Base-by-base conservation (phyloP, 2,888 invertebrate species). In the Tuta absoluta region DNA sequence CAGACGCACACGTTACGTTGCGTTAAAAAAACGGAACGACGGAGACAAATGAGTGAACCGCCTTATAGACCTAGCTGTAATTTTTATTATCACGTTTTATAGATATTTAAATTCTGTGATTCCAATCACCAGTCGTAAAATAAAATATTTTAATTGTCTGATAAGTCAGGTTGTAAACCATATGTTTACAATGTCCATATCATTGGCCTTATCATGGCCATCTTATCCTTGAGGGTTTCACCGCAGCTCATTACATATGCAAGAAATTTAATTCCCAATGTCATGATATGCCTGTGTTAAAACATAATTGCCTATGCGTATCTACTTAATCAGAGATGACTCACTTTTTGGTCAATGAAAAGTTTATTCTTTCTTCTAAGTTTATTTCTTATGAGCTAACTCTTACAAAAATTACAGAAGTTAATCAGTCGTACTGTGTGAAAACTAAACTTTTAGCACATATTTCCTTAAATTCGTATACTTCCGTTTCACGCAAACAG, bases 231-330 rank as follows among this genome's bases (percentile, higher is more conserved):
- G 2, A 41, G 41, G 41, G 41, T 38, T 38, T 38, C 2, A 38
- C 41, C 41, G 41, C 41, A 14, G 14, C n/a, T 41, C 41, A 38
- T 37, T 38, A 17, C 19, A 38, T 59, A 38, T 38, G 38, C 21
- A 49, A 37, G 51, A 19, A 37, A 45, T n/a, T 62, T 37, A 62
- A 62, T 53, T 51, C 51, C 33, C 37, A 4, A 21, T 19, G 33
- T 49, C 45, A 51, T 38, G 37, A 49, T 48, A 61, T 41, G 41
- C 41, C 38, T 41, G 41, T 12, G 41, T 41, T 41, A 14, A 41
- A 12, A 41, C 41, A 41, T 41, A 41, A 5, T 41, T 14, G 41
- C 14, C 1, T n/a, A n/a, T n/a, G n/a, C n/a, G n/a, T n/a, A n/a
- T n/a, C n/a, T 41, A 41, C 41, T 41, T 41, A 14, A 41, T 41